These are phyloP conservation scores for Campylomormyrus tamandua DNA, from an alignment of 2,113 vertebrate species.

Conservation along the genomic window DNA sequence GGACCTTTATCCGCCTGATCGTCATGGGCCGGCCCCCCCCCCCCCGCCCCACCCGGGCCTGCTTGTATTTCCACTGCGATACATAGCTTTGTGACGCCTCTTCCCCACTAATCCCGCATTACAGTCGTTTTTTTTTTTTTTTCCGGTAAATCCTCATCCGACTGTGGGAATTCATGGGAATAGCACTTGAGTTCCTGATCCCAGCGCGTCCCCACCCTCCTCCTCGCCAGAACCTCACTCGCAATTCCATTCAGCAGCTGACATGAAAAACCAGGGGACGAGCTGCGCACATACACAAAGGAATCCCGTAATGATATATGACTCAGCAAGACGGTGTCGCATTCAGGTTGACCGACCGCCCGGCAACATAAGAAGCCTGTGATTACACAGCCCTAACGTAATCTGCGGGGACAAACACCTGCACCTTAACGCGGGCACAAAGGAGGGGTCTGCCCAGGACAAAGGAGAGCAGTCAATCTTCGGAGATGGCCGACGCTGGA, in stretches of 20 bases:
- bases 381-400: neutral
- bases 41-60: neutral
- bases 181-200: neutral
- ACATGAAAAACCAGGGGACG: neutral
- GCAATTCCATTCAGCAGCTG: neutral
- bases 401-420: neutral
- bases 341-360: neutral
- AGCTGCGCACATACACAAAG: neutral
- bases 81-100: neutral
- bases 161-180: neutral
- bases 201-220: neutral
- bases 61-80: neutral
- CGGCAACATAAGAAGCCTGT: neutral
- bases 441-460: neutral
- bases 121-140: neutral
- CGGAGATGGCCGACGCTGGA: neutral
- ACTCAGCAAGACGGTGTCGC: neutral
- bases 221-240: neutral
- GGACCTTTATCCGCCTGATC: neutral
- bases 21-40: neutral
- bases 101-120: neutral
- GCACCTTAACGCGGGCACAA: neutral
- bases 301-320: neutral
- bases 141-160: neutral
- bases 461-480: neutral